Evolutionary conservation across 1,140 invertebrate genomes (phyloP), one percentile per base, ranked within the genome.

Genomic region (Pseudomyrmex gracilis): DNA sequence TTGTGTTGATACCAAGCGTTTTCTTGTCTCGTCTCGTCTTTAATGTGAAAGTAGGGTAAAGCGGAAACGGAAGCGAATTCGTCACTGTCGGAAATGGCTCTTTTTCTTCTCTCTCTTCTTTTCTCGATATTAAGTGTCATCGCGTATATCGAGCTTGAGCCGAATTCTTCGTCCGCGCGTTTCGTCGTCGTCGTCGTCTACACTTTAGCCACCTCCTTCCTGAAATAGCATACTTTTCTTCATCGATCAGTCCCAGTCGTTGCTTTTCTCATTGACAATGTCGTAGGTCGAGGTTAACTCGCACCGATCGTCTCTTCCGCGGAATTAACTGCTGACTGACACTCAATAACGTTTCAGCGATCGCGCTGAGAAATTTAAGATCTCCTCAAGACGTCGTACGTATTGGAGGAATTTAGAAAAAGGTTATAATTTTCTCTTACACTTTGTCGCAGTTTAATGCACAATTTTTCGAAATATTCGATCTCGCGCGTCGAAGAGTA

Each of bases 191-290:
- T 34, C 34, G 5, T 34, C 34, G 34, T 34, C 34, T 7, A 34
- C 34, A 34, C 34, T 34, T 34, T 34, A 34, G 34, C 34, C 34
- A 5, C 85, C 60, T 49, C 34, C 51, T 73, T 82, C 68, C 70
- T 89, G 77, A 89, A 89, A 87, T 85, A 89, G 84, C 84, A 58
- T 73, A 86, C 84, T 85, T 88, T 89, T 85, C 87, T 87, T 88
- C 78, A 88, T 89, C 86, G 87, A 89, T 89, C 78, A 85, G 68
- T 64, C 63, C 73, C 80, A 66, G 10, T 53, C 60, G 58, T 24
- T 34, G 12, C 63, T 57, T 13, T 64, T 60, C 60, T 73, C 24
- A 9, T 49, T 57, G 64, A 66, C 57, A 86, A 80, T 64, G 55
- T 70, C 80, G 70, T 43, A 80, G 87, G 84, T 89, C 87, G 87